Conservation (phyloP, 1,140 invertebrate genomes). For the Dufourea novaeangliae region DNA sequence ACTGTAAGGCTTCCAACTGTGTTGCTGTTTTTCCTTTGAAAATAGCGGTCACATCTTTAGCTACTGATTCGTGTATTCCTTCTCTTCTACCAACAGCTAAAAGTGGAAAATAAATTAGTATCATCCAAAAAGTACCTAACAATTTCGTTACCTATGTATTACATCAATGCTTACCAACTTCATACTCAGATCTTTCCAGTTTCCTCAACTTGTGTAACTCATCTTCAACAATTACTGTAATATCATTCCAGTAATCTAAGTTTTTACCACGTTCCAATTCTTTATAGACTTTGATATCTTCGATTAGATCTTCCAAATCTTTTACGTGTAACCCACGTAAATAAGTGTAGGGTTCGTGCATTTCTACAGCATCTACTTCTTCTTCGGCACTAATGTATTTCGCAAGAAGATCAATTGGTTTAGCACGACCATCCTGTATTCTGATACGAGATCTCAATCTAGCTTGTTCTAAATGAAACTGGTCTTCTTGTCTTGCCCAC, state of each 20-base stretch:
- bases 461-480: slow-evolving; percentile 95
- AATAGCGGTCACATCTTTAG: slow-evolving; percentile 92
- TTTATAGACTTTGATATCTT: slow-evolving; percentile 97
- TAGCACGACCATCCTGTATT: slow-evolving; percentile 97
- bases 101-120: slow-evolving; percentile 43
- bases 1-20: slow-evolving; percentile 92
- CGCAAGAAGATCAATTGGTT: slow-evolving; percentile 98
- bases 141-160: background rate
- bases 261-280: slow-evolving; percentile 93
- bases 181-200: slow-evolving; percentile 85
- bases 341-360: slow-evolving; percentile 99
- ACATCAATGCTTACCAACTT: slow-evolving; percentile 77
- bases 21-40: slow-evolving; percentile 97
- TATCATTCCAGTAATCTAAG: slow-evolving; percentile 97
- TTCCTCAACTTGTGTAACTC: slow-evolving; percentile 95
- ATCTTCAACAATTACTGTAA: slow-evolving; percentile 97
- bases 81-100: slow-evolving; percentile 88
- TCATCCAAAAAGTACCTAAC: background rate
- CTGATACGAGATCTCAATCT: slow-evolving; percentile 95
- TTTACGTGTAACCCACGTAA: slow-evolving; percentile 94
- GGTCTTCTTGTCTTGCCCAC: slow-evolving; percentile 97
- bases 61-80: slow-evolving; percentile 96
- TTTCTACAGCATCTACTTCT: slow-evolving; percentile 95
- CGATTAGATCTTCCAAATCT: slow-evolving; percentile 98
- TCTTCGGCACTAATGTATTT: slow-evolving; percentile 98